Percentiles rank a stretch among this genome's conserved stretches.
Conservation (phyloP, 2,888 invertebrate genomes). For the Watsonalla binaria region DNA sequence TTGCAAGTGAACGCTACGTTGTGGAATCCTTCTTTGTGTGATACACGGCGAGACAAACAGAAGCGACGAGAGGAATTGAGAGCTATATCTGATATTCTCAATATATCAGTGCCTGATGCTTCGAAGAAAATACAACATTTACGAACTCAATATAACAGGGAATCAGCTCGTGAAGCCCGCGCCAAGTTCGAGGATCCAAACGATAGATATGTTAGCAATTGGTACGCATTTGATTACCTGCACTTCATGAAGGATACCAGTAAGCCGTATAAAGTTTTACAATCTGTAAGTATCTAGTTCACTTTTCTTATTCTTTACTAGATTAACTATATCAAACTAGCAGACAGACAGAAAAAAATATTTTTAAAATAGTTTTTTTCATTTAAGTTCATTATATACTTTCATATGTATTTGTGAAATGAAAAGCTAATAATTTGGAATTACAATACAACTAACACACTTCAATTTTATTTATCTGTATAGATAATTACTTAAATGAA, state of each 20-base stretch:
- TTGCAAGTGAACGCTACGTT: slow-evolving; percentile 62
- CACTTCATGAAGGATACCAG: slow-evolving; percentile 79
- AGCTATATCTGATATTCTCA: slow-evolving; percentile 55
- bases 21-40: slow-evolving; percentile 67
- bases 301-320: slow-evolving; percentile 2
- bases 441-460: no score
- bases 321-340: no score
- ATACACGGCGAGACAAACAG: slow-evolving; percentile 64
- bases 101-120: slow-evolving; percentile 63
- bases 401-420: no score
- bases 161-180: slow-evolving; percentile 75
- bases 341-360: no score
- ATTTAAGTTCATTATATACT: not conserved
- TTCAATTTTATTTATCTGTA: no score
- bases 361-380: no score
- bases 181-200: slow-evolving; percentile 70
- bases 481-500: no score
- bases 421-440: no score
- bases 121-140: slow-evolving; percentile 81
- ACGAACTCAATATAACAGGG: slow-evolving; percentile 80
- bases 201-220: slow-evolving; percentile 72
- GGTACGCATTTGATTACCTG: slow-evolving; percentile 79
- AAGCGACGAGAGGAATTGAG: slow-evolving; percentile 66
- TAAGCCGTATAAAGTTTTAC: slow-evolving; percentile 61
- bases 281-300: slow-evolving; percentile 42